These are phyloP conservation scores for Athetis lepigone DNA, from an alignment of 2,888 invertebrate genomes.

Conservation along the genomic window DNA sequence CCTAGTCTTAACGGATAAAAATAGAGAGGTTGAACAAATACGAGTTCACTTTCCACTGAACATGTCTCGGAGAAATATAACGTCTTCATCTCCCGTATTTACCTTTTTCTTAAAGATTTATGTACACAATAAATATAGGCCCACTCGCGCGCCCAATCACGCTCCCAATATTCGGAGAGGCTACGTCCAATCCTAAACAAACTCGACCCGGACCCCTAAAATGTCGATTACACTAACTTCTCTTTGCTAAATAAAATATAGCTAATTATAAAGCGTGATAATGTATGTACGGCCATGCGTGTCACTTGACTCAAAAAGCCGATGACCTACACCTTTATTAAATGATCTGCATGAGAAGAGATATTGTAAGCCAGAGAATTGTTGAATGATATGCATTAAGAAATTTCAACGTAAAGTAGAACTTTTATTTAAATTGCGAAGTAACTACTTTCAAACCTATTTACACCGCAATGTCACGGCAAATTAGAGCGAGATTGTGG, in stretches of 20 bases:
- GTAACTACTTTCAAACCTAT: conserved; percentile 48
- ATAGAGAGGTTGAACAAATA: conserved; percentile 58
- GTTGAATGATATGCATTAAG: conserved; percentile 15
- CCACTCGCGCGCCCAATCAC: conserved; percentile 82
- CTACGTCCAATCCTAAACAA: conserved; percentile 82
- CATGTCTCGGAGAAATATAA: conserved; percentile 68
- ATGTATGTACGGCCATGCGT: conserved; percentile 49
- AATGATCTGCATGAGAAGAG: conserved; percentile 19
- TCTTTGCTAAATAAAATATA: conserved; percentile 47
- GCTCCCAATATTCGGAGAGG: conserved; percentile 76
- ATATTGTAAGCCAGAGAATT: conserved; percentile 33
- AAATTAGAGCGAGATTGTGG: conserved; percentile 55
- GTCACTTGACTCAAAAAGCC: no score
- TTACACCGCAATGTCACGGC: conserved; percentile 56
- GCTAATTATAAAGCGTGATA: conserved; percentile 53
- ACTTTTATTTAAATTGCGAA: conserved; percentile 55
- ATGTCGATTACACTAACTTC: conserved; percentile 66
- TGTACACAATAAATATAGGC: conserved; percentile 82
- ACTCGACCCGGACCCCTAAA: conserved; percentile 76
- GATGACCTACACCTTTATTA: conserved; percentile 19
- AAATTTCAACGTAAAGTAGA: conserved; percentile 37
- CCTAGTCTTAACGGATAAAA: conserved; percentile 49
- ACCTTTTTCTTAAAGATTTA: conserved; percentile 83
- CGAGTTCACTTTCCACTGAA: conserved; percentile 62
- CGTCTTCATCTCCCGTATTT: conserved; percentile 70